Percentiles rank a stretch among this genome's conserved stretches.
These are phyloP conservation scores for Lochmaea crataegi DNA, from an alignment of 2,888 invertebrate species.

Conservation along the genomic window DNA sequence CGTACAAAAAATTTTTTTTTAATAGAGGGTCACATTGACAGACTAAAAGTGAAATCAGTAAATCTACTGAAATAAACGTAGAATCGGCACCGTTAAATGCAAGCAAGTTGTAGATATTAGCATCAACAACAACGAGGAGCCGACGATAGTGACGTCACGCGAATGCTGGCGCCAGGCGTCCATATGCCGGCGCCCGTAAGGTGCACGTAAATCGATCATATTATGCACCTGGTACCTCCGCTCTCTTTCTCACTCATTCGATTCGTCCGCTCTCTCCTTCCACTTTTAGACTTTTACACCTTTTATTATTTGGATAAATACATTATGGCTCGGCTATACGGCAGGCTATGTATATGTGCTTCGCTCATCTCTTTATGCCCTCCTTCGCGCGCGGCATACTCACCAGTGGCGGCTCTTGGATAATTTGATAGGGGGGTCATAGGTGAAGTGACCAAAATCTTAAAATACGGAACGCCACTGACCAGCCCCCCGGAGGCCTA, in stretches of 20 bases:
- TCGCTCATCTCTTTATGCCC: not conserved
- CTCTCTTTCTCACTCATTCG: slow-evolving; percentile 18
- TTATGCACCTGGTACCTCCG: slow-evolving; percentile 38
- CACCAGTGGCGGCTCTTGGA: no score
- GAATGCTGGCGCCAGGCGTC: slow-evolving; percentile 60
- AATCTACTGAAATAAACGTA: not conserved
- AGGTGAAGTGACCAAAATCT: no score
- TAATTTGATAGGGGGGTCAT: no score
- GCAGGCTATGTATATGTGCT: not conserved
- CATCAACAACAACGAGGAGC: slow-evolving; percentile 44
- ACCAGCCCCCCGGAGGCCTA: no score
- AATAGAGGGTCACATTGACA: not conserved
- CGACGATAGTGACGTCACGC: slow-evolving; percentile 54
- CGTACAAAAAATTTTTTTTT: not conserved
- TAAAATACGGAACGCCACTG: no score
- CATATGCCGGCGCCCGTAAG: slow-evolving; percentile 61
- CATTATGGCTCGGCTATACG: slow-evolving; percentile 1
- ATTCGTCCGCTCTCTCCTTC: not conserved
- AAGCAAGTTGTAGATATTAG: slow-evolving; percentile 28
- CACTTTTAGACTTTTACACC: slow-evolving; percentile 16
- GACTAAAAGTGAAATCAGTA: not conserved
- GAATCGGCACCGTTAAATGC: not conserved
- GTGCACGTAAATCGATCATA: slow-evolving; percentile 62
- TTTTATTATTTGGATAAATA: slow-evolving; percentile 13
- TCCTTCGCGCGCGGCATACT: not conserved